These are phyloP conservation scores for Thinocorus orbignyianus DNA, from an alignment of 2,113 vertebrate species.

Conservation along the genomic window DNA sequence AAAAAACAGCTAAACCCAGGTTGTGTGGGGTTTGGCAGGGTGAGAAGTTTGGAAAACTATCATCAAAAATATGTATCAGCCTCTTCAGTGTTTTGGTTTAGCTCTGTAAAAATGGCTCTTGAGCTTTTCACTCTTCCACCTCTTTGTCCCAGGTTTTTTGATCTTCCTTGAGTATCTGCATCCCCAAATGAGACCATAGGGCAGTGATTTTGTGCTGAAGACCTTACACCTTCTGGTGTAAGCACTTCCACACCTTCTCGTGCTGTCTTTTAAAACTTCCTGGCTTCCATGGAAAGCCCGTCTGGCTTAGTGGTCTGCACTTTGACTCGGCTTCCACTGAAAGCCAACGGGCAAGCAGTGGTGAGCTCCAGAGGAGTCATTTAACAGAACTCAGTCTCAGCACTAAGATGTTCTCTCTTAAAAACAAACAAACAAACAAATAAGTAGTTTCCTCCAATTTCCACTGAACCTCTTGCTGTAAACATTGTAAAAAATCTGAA, in stretches of 20 bases:
- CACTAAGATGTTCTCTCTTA: not conserved
- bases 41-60: not conserved
- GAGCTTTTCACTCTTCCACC: not conserved
- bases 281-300: not conserved
- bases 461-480: not conserved
- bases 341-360: not conserved
- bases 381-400: not conserved
- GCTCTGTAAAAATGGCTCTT: not conserved
- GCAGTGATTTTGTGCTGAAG: not conserved
- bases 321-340: not conserved
- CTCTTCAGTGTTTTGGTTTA: not conserved
- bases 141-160: not conserved
- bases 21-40: not conserved
- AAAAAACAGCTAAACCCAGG: fast-evolving
- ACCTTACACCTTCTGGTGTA: not conserved
- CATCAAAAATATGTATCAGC: not conserved
- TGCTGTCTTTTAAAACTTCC: not conserved
- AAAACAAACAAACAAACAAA: not conserved
- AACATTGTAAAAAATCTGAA: not conserved
- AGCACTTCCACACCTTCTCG: not conserved
- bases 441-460: not conserved
- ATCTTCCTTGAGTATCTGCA: not conserved
- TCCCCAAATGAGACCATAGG: not conserved
- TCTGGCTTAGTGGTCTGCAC: not conserved
- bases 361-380: not conserved